Evolutionary conservation across 2,888 invertebrate genomes (phyloP).

Genomic region (Saturnia japonica): DNA sequence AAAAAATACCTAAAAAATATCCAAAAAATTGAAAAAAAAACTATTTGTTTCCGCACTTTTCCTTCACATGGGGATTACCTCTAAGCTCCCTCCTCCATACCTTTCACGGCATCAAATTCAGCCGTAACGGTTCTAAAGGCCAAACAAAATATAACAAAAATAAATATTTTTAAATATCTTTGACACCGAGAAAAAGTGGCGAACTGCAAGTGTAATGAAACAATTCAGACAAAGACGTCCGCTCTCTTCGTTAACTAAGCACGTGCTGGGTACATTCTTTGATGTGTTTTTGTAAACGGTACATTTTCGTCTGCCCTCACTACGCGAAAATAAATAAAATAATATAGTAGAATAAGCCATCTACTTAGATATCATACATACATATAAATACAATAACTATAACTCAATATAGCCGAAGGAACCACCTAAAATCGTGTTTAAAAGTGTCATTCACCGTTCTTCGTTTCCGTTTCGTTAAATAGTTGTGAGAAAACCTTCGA

Average conservation of each 20-base stretch:
- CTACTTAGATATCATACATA: neutral
- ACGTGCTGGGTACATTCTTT: neutral
- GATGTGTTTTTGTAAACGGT: neutral
- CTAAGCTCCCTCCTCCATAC: too few relatives aligned
- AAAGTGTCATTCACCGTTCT: conserved; percentile 32
- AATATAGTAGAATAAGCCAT: neutral
- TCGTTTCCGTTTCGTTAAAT: conserved; percentile 47
- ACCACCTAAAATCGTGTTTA: conserved; percentile 29
- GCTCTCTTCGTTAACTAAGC: neutral
- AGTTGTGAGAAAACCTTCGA: conserved; percentile 53
- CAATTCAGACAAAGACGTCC: neutral
- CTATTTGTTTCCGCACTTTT: too few relatives aligned
- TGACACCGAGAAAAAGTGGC: too few relatives aligned
- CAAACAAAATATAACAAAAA: too few relatives aligned
- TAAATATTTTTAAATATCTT: too few relatives aligned
- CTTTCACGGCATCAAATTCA: too few relatives aligned
- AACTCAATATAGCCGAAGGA: conserved; percentile 16
- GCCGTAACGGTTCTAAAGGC: too few relatives aligned
- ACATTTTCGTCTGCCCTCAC: neutral
- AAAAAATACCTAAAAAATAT: too few relatives aligned
- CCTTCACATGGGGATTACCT: too few relatives aligned
- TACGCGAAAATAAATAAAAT: neutral
- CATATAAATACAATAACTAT: neutral
- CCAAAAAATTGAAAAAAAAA: too few relatives aligned
- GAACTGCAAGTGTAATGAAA: neutral